These are phyloP conservation scores for Pristionchus mayeri DNA, from an alignment of 2,888 invertebrate genomes.

Conservation along the genomic window DNA sequence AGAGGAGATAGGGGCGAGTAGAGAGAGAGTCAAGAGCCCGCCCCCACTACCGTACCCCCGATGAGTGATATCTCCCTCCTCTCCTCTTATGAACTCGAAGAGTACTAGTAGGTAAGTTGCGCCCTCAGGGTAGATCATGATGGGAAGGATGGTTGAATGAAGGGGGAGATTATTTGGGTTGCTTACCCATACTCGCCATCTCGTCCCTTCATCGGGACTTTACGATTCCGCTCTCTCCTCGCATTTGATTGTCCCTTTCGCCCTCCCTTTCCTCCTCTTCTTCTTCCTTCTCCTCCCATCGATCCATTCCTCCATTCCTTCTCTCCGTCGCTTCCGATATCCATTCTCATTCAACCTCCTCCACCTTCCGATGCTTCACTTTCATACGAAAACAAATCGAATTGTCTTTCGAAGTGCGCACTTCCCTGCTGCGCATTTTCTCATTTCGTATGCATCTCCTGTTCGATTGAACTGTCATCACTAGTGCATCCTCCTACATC, in stretches of 20 bases:
- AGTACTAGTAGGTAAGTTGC: neutral
- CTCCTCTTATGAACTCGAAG: neutral
- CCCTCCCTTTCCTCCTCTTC: conserved; percentile 20
- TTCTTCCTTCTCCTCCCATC: neutral
- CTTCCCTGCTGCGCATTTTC: no score
- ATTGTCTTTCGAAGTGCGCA: no score
- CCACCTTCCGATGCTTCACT: no score
- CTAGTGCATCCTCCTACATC: no score
- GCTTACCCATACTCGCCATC: neutral
- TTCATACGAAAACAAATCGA: no score
- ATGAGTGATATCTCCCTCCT: neutral
- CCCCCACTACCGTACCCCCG: conserved; percentile 27
- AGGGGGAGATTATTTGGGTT: neutral
- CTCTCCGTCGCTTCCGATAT: neutral
- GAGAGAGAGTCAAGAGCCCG: conserved; percentile 12
- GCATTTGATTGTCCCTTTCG: conserved; percentile 40
- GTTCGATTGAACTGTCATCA: no score
- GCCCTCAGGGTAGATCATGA: neutral
- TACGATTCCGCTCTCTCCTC: conserved; percentile 20
- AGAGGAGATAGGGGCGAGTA: conserved; percentile 7
- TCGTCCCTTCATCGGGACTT: conserved; percentile 32
- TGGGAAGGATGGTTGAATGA: neutral
- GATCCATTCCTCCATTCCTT: neutral
- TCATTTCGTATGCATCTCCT: no score
- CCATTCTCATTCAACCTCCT: no score